These are phyloP conservation scores for Lepus timidus DNA, from an alignment of 2,113 vertebrate species.

Conservation along the genomic window DNA sequence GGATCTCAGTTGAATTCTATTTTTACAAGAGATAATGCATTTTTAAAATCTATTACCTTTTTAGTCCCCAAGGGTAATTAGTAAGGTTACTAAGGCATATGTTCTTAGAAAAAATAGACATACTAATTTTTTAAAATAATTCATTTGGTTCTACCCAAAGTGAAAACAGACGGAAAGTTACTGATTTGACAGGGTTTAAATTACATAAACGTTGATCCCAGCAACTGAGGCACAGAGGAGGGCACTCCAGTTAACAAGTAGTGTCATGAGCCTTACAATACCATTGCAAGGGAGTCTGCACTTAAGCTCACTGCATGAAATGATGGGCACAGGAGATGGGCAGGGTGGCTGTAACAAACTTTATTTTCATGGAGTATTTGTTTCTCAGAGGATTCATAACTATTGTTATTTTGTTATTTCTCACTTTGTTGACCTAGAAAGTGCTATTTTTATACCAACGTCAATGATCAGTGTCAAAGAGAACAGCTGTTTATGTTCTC, in stretches of 20 bases:
- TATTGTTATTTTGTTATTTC: constrained; percentile 48
- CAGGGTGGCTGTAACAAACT: not conserved
- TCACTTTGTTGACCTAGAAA: constrained; percentile 55
- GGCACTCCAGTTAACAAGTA: constrained; percentile 11
- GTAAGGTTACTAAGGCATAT: not conserved
- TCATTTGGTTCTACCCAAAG: not conserved
- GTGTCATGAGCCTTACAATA: not conserved
- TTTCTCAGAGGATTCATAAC: constrained; percentile 6
- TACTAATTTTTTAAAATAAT: constrained; percentile 26
- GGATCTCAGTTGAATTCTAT: constrained; percentile 41
- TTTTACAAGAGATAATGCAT: constrained; percentile 9
- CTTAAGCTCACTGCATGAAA: constrained; percentile 39
- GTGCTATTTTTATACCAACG: constrained; percentile 41
- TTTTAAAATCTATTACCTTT: constrained; percentile 33
- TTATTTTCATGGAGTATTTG: not conserved
- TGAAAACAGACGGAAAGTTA: not conserved
- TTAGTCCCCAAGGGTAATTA: not conserved
- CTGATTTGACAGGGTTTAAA: not conserved
- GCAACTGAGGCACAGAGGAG: not conserved
- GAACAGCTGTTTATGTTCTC: constrained; percentile 7
- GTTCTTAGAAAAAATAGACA: not conserved
- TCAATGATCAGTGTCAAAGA: constrained; percentile 10
- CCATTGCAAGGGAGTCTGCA: not conserved
- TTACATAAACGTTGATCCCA: not conserved
- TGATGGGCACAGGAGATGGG: not conserved